Base-by-base conservation (phyloP, 2,113 vertebrate genomes). In the Burhinus bistriatus region DNA sequence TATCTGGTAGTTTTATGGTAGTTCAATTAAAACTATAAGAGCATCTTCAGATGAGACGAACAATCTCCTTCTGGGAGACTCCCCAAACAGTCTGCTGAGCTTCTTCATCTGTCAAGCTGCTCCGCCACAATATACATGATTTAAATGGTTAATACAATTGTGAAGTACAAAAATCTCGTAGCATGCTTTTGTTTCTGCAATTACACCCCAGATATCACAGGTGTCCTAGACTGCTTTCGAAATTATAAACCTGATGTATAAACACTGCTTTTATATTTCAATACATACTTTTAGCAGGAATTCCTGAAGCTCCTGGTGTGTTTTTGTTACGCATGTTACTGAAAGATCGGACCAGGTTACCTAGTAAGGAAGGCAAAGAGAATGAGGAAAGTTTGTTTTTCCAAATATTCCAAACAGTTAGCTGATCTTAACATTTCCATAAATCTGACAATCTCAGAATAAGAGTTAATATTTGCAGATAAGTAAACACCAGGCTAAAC, bases 261-360 rank as follows among this genome's bases (percentile, higher is more conserved):
- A 86, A 81, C 32, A 38, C 34, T 47, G 44, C 12, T 91, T 93
- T 57, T 44, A 4, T 45, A 87, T 54, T 84, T 95, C 38, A 90
- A 87, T 81, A 97, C 96, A 85, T 98, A 99, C 99, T 98, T 99
- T 99, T 36, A 99, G 98, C 81, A 99, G 98, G 96, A 99, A 99
- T 97, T 99, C 99, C 95, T 99, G 99, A 97, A 99, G 98, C 93
- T 99, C 99, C 83, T 99, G 98, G 66, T 99, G 98, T 72, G 99
- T 99, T 98, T 99, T 99, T 96, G 98, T 99, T 96, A 99, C 99
- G 90, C 95, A 98, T 7, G 98, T 99, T 68, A 98, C 98, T 1
- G 99, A 99, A 81, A 98, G 98, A 98, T 99, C 99, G 0, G 99
- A 99, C 99, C 99, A 99, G 87, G 97, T 99, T 93, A 99, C 99